These are phyloP conservation scores for Danio aesculapii DNA, from an alignment of 2,797 vertebrate species.

Conservation along the genomic window DNA sequence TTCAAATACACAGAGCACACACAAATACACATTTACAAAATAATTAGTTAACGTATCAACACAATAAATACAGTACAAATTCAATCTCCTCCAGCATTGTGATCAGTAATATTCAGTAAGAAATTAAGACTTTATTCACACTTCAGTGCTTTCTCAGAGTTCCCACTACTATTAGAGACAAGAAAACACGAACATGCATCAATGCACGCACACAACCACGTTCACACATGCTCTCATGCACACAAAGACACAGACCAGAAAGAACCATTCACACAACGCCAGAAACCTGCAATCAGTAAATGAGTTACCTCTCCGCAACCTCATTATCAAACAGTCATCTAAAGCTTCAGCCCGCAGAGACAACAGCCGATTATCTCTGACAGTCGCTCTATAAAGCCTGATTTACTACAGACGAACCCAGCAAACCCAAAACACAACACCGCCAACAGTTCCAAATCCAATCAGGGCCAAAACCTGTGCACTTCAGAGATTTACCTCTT, in stretches of 20 bases:
- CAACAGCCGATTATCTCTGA: constrained; percentile 38
- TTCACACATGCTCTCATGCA: not conserved
- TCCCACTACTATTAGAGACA: not conserved
- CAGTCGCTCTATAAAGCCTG: constrained; percentile 19
- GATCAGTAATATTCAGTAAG: not conserved
- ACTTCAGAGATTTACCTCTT: constrained; percentile 8
- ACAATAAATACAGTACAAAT: not conserved
- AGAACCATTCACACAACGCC: constrained; percentile 15
- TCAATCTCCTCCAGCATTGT: not conserved
- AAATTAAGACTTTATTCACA: not conserved
- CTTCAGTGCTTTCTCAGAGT: not conserved
- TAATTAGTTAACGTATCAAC: not conserved
- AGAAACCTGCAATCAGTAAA: constrained; percentile 54
- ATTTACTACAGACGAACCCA: constrained; percentile 42
- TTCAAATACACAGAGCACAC: not conserved
- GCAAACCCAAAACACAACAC: constrained; percentile 35
- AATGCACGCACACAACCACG: not conserved
- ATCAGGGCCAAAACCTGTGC: constrained; percentile 13
- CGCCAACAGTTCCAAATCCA: constrained; percentile 8
- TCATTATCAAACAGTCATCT: constrained; percentile 45
- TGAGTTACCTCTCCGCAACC: constrained; percentile 43
- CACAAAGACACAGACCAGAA: not conserved
- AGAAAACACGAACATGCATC: not conserved
- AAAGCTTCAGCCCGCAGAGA: constrained; percentile 43
- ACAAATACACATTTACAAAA: not conserved